These are phyloP conservation scores for Loriculus beryllinus DNA, from an alignment of 2,797 vertebrate genomes.

Conservation along the genomic window DNA sequence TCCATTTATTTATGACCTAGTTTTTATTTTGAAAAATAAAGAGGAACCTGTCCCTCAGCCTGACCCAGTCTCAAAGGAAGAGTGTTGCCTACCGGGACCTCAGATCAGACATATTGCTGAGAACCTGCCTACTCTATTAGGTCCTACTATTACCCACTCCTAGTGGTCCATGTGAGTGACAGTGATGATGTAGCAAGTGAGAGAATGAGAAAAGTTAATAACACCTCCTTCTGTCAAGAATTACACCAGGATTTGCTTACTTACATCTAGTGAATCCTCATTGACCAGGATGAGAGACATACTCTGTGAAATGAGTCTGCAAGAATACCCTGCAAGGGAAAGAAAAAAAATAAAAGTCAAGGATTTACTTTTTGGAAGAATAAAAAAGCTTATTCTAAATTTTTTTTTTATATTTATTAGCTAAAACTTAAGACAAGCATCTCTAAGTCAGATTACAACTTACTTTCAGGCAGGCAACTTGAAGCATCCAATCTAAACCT, in stretches of 20 bases:
- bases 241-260: constrained; percentile 64
- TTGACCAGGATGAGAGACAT: constrained; percentile 98
- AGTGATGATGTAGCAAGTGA: not conserved
- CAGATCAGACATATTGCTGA: not conserved
- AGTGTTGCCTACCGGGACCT: not conserved
- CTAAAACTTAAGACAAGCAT: not conserved
- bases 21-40: not conserved
- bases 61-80: not conserved
- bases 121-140: not conserved
- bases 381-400: no score
- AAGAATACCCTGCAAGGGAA: constrained; percentile 88
- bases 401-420: no score
- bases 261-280: constrained; percentile 97
- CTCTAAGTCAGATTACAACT: not conserved
- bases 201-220: not conserved
- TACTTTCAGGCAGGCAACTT: not conserved
- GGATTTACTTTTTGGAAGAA: not conserved
- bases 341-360: not conserved
- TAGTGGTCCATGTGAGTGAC: not conserved
- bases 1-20: not conserved
- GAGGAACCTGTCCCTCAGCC: not conserved
- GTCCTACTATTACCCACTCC: not conserved
- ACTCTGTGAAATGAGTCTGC: constrained; percentile 91
- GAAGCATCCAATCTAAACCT: no score
- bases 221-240: not conserved